Conservation (phyloP, 2,113 vertebrate species). For the Montifringilla adamsi region DNA sequence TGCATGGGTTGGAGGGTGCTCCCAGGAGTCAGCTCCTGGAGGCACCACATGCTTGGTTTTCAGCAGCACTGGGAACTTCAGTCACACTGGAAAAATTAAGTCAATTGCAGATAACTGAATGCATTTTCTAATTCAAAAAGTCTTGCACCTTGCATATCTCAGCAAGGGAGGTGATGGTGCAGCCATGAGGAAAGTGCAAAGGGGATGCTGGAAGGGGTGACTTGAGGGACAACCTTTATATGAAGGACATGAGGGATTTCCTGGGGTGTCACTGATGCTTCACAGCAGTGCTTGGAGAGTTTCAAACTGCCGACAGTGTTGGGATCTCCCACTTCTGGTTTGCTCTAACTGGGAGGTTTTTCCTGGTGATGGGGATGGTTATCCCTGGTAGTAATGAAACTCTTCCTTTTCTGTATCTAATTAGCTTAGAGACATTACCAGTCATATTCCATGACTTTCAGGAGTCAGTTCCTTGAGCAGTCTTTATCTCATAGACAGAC, state of each 20-base stretch:
- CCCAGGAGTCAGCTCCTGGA: neutral
- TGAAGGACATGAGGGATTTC: neutral
- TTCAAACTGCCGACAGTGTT: neutral
- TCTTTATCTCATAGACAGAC: neutral
- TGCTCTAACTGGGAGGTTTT: neutral
- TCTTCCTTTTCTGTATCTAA: neutral
- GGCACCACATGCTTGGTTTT: accelerated
- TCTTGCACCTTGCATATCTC: neutral
- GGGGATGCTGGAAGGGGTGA: neutral
- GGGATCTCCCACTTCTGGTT: neutral
- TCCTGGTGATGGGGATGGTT: neutral
- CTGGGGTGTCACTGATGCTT: neutral
- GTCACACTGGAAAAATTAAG: neutral
- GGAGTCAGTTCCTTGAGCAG: neutral
- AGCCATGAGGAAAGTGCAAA: neutral
- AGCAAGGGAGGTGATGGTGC: neutral
- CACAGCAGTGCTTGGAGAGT: neutral
- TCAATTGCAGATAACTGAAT: neutral
- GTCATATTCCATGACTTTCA: neutral
- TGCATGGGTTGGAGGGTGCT: neutral
- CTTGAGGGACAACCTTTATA: neutral
- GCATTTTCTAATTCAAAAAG: neutral
- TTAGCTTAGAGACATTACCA: neutral
- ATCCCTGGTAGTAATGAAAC: neutral
- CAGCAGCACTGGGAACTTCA: neutral